Conservation (phyloP, 2,797 vertebrate species). For the Petrocephalus schoutedeni region DNA sequence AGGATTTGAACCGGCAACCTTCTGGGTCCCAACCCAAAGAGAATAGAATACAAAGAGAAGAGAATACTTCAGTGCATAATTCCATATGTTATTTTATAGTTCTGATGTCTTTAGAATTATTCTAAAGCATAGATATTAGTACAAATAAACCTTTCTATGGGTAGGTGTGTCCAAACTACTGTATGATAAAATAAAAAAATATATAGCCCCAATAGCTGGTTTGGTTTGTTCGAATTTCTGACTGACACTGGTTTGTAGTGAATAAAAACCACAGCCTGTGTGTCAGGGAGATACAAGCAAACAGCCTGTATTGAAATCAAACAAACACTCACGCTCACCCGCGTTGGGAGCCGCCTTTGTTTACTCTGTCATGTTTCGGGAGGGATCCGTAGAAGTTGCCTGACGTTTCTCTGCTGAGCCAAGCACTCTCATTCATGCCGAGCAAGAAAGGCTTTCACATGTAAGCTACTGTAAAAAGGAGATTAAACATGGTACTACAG, state of each 20-base stretch:
- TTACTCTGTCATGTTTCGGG: constrained; percentile 8
- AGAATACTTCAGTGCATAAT: not conserved
- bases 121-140: not conserved
- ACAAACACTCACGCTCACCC: constrained; percentile 17
- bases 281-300: constrained; percentile 22
- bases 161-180: not conserved
- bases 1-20: not conserved
- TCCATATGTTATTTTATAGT: not conserved
- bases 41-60: too few species aligned
- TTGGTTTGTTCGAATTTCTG: not conserved
- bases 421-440: not conserved
- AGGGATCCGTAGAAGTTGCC: not conserved
- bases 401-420: constrained; percentile 11
- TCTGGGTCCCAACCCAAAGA: not conserved
- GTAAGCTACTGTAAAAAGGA: not conserved
- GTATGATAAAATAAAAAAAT: not conserved
- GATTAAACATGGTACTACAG: not conserved
- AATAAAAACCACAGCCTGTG: not conserved
- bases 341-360: constrained; percentile 29
- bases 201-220: not conserved
- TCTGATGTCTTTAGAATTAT: not conserved
- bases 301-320: constrained; percentile 27
- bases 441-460: not conserved
- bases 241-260: not conserved
- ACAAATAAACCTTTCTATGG: not conserved